Percentiles rank a stretch among this genome's conserved stretches.
Evolutionary conservation across 2,113 vertebrate species (phyloP).

Genomic region (Grus americana): DNA sequence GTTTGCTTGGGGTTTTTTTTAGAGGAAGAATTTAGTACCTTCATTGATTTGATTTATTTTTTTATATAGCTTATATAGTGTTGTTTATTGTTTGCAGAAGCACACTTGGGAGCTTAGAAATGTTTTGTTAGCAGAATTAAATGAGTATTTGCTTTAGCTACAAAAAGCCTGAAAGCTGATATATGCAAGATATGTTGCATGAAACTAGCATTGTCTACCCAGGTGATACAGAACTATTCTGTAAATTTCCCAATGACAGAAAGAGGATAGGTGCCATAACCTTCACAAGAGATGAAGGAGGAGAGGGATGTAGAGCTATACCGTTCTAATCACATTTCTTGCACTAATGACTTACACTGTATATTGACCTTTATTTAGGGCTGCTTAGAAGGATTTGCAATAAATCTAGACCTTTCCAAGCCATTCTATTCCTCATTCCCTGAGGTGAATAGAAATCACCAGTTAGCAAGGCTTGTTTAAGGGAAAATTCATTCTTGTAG

Average conservation of each 20-base stretch:
- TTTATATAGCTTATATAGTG: background rate
- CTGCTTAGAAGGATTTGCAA: background rate
- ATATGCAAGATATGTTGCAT: background rate
- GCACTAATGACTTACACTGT: background rate
- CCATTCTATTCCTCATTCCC: background rate
- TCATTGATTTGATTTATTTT: background rate
- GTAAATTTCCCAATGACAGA: background rate
- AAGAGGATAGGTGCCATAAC: background rate
- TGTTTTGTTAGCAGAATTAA: background rate
- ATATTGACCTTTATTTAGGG: background rate
- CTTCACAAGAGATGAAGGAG: background rate
- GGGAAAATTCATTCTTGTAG: background rate
- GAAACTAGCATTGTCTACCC: background rate
- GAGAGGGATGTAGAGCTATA: background rate
- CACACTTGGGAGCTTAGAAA: background rate
- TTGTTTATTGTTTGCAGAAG: background rate
- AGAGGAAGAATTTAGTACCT: background rate
- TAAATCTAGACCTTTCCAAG: background rate
- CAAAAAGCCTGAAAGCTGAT: background rate
- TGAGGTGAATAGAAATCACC: background rate
- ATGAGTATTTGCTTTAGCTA: background rate
- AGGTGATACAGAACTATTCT: background rate
- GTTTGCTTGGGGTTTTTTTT: background rate
- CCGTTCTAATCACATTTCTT: background rate
- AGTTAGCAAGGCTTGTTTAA: background rate